Conservation (phyloP, 2,888 invertebrate species). For the Himalopsyche kuldschensis region DNA sequence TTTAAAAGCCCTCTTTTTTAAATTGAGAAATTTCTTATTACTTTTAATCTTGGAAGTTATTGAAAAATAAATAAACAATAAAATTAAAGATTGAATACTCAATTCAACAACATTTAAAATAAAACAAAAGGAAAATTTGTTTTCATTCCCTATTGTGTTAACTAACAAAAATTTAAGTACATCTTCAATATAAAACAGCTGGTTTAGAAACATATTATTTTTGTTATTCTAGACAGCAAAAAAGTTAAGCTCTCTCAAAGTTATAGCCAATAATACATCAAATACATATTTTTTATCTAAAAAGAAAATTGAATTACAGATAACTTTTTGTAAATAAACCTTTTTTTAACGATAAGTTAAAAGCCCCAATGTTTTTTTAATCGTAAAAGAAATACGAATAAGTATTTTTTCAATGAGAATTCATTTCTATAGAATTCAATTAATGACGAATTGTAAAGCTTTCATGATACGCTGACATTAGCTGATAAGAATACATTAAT, state of each 20-base stretch:
- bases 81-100: background rate
- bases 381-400: too few species aligned
- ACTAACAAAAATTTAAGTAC: background rate
- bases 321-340: background rate
- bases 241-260: too few species aligned
- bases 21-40: too few species aligned
- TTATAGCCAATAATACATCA: too few species aligned
- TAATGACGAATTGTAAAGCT: background rate
- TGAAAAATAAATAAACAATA: background rate
- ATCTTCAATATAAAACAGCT: background rate
- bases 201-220: background rate
- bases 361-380: too few species aligned
- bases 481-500: too few species aligned
- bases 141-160: background rate
- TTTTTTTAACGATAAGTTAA: background rate
- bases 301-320: background rate
- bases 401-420: too few species aligned
- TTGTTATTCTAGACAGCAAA: too few species aligned
- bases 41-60: too few species aligned
- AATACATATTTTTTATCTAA: too few species aligned
- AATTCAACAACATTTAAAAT: background rate
- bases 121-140: background rate
- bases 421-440: constrained; percentile 18
- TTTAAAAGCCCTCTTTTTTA: too few species aligned
- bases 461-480: background rate